Percentiles rank a stretch among this genome's conserved stretches.
phyloP scores from a whole-genome alignment of 2,888 invertebrate species.

The Gnatocerus cornutus region DNA sequence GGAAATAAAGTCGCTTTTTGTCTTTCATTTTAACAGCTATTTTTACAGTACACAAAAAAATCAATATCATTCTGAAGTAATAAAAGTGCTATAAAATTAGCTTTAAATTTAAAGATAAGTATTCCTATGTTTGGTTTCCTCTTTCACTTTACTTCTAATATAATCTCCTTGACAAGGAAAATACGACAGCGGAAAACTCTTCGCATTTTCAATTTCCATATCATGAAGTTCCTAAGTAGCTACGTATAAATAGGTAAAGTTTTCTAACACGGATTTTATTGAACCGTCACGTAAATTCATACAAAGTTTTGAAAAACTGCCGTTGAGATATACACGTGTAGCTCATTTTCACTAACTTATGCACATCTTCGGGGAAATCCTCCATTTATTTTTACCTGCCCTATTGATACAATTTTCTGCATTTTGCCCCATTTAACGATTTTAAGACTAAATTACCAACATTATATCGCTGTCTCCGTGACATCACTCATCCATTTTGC shows the following conservation, averaged over 20 bases:
- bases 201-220: constrained; percentile 2
- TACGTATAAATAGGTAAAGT: not conserved
- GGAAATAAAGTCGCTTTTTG: not conserved
- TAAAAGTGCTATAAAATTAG: not conserved
- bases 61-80: not conserved
- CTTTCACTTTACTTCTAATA: not conserved
- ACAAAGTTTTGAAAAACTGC: not conserved
- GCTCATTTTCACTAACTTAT: not conserved
- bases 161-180: not conserved
- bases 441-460: not conserved
- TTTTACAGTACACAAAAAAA: not conserved
- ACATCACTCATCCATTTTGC: constrained; percentile 10
- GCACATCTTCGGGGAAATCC: too few species aligned
- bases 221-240: not conserved
- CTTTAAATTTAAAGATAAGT: not conserved
- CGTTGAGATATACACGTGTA: not conserved
- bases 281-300: not conserved
- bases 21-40: not conserved
- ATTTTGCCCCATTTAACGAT: not conserved
- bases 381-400: not conserved
- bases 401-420: not conserved
- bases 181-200: constrained; percentile 2
- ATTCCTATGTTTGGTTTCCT: too few species aligned
- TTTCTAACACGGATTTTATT: constrained; percentile 1
- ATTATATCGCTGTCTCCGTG: not conserved